Base-by-base conservation (phyloP, 2,888 invertebrate genomes). In the Coelopa pilipes region DNA sequence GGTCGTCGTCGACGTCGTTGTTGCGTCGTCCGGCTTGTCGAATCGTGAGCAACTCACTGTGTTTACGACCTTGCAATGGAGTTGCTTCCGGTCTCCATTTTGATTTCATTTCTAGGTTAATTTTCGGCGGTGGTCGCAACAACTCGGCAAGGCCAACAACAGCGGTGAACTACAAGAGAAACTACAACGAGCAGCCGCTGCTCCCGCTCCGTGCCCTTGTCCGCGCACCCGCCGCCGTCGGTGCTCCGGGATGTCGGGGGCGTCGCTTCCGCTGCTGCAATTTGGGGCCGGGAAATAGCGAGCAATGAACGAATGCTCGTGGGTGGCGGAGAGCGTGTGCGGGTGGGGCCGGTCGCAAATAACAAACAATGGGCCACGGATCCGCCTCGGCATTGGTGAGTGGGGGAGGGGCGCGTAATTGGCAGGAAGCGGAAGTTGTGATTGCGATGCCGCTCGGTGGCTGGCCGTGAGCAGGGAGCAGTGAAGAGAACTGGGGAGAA, bases 31-130 rank as follows among this genome's bases (percentile, higher is more conserved):
- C 9, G 45, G 17, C 15, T 65, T 12, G 12, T 65, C 47, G 2
- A 46, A 17, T 63, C 46, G 45, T 17, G 13, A 15, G 67, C 17
- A 68, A 55, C 45, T 53, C 17, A 68, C 45, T 55, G 45, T 68
- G n/a, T 68, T 55, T 68, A 68, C 55, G 53, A 19, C 5, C 55
- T 34, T 55, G 55, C 53, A 53, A 53, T 67, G 50, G 24, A 68
- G 67, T 68, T 2, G 67, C 17, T 68, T 68, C 53, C 67, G 24
- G 34, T 34, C 24, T 50, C 34, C 1, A 24, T 24, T 34, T 68
- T 68, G 21, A 53, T 53, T 68, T 68, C 11, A 68, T 53, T 68
- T 53, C 45, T 45, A 53, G 67, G 34, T 68, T 55, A 24, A 34
- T 45, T 68, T 68, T 53, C 34, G 67, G 21, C 34, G 65, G 65